Conservation (phyloP, 2,113 vertebrate species). For the Anarrhichthys ocellatus region DNA sequence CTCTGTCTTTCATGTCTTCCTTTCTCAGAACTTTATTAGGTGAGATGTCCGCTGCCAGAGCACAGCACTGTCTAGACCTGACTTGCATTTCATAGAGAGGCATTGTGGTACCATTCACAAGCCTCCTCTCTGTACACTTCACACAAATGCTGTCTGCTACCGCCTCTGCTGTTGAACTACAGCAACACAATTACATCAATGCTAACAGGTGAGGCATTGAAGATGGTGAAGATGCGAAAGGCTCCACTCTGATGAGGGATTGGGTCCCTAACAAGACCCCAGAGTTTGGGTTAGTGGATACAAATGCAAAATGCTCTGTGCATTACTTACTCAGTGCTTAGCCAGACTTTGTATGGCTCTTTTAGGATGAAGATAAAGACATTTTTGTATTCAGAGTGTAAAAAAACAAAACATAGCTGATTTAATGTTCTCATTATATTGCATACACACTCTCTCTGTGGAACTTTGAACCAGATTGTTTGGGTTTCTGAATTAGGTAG, state of each 20-base stretch:
- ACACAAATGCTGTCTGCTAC: constrained; percentile 43
- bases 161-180: constrained; percentile 59
- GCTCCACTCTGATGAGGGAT: constrained; percentile 61
- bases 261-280: constrained; percentile 74
- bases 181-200: constrained; percentile 61
- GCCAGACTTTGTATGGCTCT: constrained; percentile 1
- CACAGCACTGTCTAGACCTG: constrained; percentile 4
- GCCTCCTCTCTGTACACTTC: constrained; percentile 21
- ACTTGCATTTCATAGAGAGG: constrained; percentile 59
- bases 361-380: neutral
- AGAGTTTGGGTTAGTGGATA: constrained; percentile 65
- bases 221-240: constrained; percentile 37
- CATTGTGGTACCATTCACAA: too few species aligned
- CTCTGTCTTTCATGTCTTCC: constrained; percentile 25
- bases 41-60: constrained; percentile 51
- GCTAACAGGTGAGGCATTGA: constrained; percentile 45
- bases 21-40: constrained; percentile 64
- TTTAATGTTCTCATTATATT: constrained; percentile 44
- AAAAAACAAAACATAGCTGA: constrained; percentile 12
- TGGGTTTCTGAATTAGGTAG: constrained; percentile 34
- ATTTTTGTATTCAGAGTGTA: neutral
- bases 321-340: constrained; percentile 25
- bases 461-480: constrained; percentile 49
- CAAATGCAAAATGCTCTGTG: constrained; percentile 61
- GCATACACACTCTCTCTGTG: neutral